Conservation (phyloP, 2,888 invertebrate genomes). For the Nysson spinosus region DNA sequence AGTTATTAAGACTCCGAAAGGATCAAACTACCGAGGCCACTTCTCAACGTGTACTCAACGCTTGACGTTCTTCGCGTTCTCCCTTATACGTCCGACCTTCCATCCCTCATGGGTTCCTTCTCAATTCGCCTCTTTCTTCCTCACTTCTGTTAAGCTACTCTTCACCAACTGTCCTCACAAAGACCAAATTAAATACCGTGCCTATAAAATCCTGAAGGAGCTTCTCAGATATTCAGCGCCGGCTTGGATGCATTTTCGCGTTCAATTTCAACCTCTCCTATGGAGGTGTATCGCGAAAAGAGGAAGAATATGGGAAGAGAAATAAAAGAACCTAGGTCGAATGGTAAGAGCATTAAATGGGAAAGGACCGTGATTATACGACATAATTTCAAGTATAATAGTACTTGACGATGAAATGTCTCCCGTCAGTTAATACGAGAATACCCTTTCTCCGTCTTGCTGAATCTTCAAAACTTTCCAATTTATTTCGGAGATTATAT, state of each 20-base stretch:
- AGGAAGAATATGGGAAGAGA: not conserved
- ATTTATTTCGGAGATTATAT: conserved; percentile 47
- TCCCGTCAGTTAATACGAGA: not conserved
- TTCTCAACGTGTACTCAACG: conserved; percentile 40
- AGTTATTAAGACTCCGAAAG: conserved; percentile 71
- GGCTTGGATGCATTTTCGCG: conserved; percentile 57
- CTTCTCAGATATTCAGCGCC: conserved; percentile 55
- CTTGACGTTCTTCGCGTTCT: not conserved
- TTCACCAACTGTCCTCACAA: conserved; percentile 48
- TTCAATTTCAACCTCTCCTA: conserved; percentile 54
- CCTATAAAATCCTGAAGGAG: conserved; percentile 52
- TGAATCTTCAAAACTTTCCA: conserved; percentile 27
- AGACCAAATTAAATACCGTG: conserved; percentile 66
- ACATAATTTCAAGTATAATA: not conserved
- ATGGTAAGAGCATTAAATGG: conserved; percentile 14
- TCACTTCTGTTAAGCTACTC: conserved; percentile 16
- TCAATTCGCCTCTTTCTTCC: conserved; percentile 18
- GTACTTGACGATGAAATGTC: not conserved
- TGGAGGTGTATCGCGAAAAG: conserved; percentile 36
- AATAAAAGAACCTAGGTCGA: conserved; percentile 12
- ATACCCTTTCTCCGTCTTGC: conserved; percentile 5
- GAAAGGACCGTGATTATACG: conserved; percentile 28
- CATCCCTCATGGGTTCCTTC: conserved; percentile 7
- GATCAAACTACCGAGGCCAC: conserved; percentile 60
- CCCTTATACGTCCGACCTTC: conserved; percentile 6